Percentiles rank a stretch among this genome's conserved stretches.
These are phyloP conservation scores for Eclectus roratus DNA, from an alignment of 2,113 vertebrate species.

Conservation along the genomic window DNA sequence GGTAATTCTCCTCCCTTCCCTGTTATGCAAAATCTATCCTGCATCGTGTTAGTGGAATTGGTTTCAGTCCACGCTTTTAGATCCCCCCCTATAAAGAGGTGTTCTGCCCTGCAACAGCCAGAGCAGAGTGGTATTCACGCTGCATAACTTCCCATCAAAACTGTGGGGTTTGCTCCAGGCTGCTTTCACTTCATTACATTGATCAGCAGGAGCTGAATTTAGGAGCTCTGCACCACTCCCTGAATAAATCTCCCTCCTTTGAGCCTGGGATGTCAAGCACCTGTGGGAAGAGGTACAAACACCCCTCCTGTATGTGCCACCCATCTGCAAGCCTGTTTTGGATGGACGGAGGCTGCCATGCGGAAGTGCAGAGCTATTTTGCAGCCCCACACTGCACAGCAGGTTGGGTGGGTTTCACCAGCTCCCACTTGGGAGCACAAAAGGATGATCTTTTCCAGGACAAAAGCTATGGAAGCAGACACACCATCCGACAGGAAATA, in stretches of 20 bases:
- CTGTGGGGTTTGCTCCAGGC: background rate
- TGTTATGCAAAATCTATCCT: background rate
- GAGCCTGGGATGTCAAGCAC: background rate
- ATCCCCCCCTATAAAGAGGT: background rate
- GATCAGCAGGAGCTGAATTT: background rate
- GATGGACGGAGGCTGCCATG: background rate
- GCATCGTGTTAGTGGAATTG: background rate
- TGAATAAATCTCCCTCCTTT: background rate
- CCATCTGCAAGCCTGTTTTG: background rate
- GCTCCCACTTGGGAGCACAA: background rate
- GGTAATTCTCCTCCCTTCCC: background rate
- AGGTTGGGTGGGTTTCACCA: background rate
- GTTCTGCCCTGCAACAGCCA: background rate
- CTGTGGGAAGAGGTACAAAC: background rate
- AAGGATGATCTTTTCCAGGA: background rate
- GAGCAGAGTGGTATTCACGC: background rate
- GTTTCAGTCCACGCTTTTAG: background rate
- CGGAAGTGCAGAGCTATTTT: background rate
- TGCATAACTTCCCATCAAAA: background rate
- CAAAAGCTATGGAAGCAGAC: background rate
- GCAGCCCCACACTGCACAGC: background rate
- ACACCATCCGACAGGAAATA: rapidly evolving
- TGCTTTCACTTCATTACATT: background rate
- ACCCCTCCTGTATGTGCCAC: background rate
- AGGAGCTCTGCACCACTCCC: background rate